These are phyloP conservation scores for Cetoscarus ocellatus DNA, from an alignment of 2,797 vertebrate species.

Conservation along the genomic window DNA sequence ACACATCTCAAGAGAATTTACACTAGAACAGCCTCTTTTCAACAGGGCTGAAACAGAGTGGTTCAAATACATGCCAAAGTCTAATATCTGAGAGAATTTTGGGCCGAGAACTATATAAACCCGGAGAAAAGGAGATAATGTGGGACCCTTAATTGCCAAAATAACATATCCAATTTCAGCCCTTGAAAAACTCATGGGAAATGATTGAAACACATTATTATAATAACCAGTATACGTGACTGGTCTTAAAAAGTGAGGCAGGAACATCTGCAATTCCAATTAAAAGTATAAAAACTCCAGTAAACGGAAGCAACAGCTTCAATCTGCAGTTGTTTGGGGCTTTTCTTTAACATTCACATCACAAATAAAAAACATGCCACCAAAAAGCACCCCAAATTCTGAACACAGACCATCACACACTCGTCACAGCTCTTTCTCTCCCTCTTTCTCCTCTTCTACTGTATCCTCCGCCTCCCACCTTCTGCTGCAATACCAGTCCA, in stretches of 20 bases:
- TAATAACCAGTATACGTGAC: too few relatives aligned
- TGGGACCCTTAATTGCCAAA: too few relatives aligned
- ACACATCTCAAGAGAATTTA: too few relatives aligned
- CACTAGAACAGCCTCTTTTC: too few relatives aligned
- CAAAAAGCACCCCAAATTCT: slow-evolving; percentile 12
- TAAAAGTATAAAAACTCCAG: not conserved
- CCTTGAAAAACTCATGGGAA: too few relatives aligned
- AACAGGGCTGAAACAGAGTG: too few relatives aligned
- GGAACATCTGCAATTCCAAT: not conserved
- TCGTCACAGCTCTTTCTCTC: slow-evolving; percentile 23
- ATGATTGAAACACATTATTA: too few relatives aligned
- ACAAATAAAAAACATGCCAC: not conserved
- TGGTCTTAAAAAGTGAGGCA: not conserved
- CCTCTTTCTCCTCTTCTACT: slow-evolving; percentile 23
- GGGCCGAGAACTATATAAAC: too few relatives aligned
- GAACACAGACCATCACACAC: slow-evolving; percentile 28
- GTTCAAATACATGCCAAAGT: too few relatives aligned
- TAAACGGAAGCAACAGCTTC: slow-evolving; percentile 28
- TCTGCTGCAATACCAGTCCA: slow-evolving; percentile 47
- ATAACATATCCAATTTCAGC: too few relatives aligned
- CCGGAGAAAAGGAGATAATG: too few relatives aligned
- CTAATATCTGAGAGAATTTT: too few relatives aligned
- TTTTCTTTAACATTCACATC: slow-evolving; percentile 32
- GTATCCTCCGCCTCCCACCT: slow-evolving; percentile 50
- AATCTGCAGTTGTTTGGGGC: slow-evolving; percentile 14